phyloP scores from a whole-genome alignment of 2,888 invertebrate species.

The Xestia xanthographa region DNA sequence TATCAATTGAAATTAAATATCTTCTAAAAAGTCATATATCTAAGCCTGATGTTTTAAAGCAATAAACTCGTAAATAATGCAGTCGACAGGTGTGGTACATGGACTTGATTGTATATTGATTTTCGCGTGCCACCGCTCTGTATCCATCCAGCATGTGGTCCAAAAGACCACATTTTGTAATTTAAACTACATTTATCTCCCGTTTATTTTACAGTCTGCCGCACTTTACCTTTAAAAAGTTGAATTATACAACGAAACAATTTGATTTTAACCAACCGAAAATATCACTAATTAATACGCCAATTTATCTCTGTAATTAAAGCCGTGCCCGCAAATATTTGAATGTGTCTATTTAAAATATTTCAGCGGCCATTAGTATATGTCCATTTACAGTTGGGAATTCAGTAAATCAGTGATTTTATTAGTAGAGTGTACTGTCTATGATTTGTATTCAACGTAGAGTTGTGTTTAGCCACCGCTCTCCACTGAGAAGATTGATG shows the following conservation, averaged over 20 bases:
- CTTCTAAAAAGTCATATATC: neutral
- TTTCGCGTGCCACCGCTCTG: slow-evolving; percentile 65
- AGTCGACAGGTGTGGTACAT: slow-evolving; percentile 34
- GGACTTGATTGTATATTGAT: slow-evolving; percentile 68
- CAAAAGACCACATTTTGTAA: slow-evolving; percentile 55
- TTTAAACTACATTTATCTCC: slow-evolving; percentile 41
- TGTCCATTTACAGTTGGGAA: slow-evolving; percentile 50
- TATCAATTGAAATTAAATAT: neutral
- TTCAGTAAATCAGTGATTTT: slow-evolving; percentile 62
- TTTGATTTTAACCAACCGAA: slow-evolving; percentile 47
- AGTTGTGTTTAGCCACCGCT: slow-evolving; percentile 76
- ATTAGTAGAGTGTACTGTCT: slow-evolving; percentile 60
- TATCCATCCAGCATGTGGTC: slow-evolving; percentile 51
- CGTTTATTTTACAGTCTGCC: slow-evolving; percentile 26
- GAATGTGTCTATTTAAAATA: slow-evolving; percentile 50
- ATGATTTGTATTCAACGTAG: slow-evolving; percentile 77
- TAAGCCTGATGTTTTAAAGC: slow-evolving; percentile 4
- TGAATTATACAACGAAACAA: slow-evolving; percentile 30
- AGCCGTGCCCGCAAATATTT: slow-evolving; percentile 47
- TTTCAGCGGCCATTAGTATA: slow-evolving; percentile 34
- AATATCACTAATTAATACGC: slow-evolving; percentile 39
- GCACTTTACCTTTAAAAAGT: slow-evolving; percentile 16
- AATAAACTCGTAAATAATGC: slow-evolving; percentile 23
- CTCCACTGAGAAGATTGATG: slow-evolving; percentile 85
- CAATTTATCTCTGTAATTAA: slow-evolving; percentile 54